Base-by-base conservation (phyloP, 2,888 invertebrate genomes). In the Xestia rhomboidea region DNA sequence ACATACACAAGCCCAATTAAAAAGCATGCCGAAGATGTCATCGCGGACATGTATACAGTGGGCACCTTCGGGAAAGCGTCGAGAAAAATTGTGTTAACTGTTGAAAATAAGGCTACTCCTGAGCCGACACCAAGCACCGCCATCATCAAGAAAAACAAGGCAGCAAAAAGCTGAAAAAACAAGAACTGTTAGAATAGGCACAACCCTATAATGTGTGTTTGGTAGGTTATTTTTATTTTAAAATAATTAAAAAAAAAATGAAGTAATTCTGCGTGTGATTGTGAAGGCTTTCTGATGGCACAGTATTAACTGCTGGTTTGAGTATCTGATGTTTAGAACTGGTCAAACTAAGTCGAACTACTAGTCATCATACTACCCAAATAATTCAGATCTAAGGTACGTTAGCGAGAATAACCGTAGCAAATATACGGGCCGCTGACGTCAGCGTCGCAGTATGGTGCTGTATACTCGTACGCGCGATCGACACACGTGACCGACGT, bases 101-200 rank as follows among this genome's bases (percentile, higher is more conserved):
- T 97, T 44, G 97, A 97, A 81, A 97, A 97, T 27, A 98, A 94
- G 0, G 98, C 98, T 67, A 98, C 98, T 44, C 98, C 97, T 63
- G 98, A 98, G 0, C 98, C 98, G 7, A 98, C 95, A 30, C 98
- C 98, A 77, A 98, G 95, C 1, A 98, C 98, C 78, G 98, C 97
- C 94, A 98, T 96, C 98, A 98, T 98, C 87, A 98, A 94, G 96
- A 98, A 98, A 95, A 98, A 98, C 2, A 98, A 94, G 2, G 98
- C 98, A 0, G 98, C 96, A 93, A 98, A 98, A 18, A 98, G 92
- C 97, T 98, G 94, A 96, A 97, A 75, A 73, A 51, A 68, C 1
- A 46, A n/a, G 0, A 64, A 41, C 0, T 51, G 24, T 79, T 34
- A 41, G 30, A 57, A 66, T 49, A 7, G n/a, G 3, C 41, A 15